These are phyloP conservation scores for Littorina saxatilis DNA, from an alignment of 1,140 invertebrate species.

Conservation along the genomic window DNA sequence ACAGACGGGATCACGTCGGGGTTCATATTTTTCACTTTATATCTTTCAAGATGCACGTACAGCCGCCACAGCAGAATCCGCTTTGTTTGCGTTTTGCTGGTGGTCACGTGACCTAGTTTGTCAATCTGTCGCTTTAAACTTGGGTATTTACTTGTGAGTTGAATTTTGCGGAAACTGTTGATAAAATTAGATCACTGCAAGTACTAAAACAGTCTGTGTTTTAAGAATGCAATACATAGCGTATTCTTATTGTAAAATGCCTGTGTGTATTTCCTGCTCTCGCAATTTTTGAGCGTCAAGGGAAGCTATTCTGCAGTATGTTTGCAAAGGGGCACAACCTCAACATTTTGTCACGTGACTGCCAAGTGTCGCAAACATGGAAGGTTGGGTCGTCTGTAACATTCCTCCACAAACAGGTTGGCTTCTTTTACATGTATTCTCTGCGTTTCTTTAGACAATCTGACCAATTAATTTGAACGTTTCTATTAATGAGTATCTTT, in stretches of 20 bases:
- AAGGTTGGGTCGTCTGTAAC: constrained; percentile 19
- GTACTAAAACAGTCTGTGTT: too few relatives aligned
- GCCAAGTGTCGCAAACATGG: constrained; percentile 41
- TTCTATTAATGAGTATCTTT: too few relatives aligned
- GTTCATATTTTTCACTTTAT: constrained; percentile 52
- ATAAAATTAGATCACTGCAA: too few relatives aligned
- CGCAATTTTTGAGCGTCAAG: too few relatives aligned
- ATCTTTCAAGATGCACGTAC: not conserved
- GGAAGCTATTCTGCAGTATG: not conserved
- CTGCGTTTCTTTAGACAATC: not conserved
- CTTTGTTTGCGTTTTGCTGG: not conserved
- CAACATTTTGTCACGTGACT: constrained; percentile 22
- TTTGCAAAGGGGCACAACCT: constrained; percentile 8
- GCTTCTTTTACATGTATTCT: not conserved
- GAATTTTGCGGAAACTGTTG: too few relatives aligned
- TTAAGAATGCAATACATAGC: too few relatives aligned
- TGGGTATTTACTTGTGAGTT: too few relatives aligned
- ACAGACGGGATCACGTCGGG: constrained; percentile 67
- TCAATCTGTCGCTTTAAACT: too few relatives aligned
- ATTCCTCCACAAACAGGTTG: constrained; percentile 9
- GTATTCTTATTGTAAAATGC: too few relatives aligned
- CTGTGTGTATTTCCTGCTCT: too few relatives aligned
- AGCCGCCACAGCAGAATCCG: not conserved
- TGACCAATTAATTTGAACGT: too few relatives aligned
- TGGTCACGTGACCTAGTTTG: constrained; percentile 6